Conservation (phyloP, 2,113 vertebrate species). For the Proteles cristata region DNA sequence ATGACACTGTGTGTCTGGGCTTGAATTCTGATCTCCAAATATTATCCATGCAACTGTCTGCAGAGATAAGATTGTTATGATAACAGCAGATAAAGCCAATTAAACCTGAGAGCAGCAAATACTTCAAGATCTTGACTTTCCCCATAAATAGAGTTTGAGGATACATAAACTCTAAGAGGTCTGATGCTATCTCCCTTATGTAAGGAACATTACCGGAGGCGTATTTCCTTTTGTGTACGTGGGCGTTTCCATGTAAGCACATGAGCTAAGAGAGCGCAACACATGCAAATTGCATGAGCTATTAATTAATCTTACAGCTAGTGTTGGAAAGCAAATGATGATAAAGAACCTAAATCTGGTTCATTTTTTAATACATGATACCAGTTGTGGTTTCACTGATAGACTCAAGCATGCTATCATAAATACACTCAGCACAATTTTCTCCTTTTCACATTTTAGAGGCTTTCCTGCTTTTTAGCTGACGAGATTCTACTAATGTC, state of each 20-base stretch:
- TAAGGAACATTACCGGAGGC: conserved; percentile 48
- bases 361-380: conserved; percentile 59
- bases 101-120: conserved; percentile 78
- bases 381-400: conserved; percentile 43
- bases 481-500: conserved; percentile 51
- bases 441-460: conserved; percentile 49
- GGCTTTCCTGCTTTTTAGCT: conserved; percentile 57
- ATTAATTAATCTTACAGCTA: conserved; percentile 61
- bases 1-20: conserved; percentile 81
- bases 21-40: conserved; percentile 87
- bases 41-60: conserved; percentile 83
- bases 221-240: conserved; percentile 20
- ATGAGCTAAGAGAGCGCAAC: conserved; percentile 23
- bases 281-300: conserved; percentile 58
- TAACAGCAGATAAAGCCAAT: conserved; percentile 85
- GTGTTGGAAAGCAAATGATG: conserved; percentile 50
- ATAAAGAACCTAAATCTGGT: conserved; percentile 5
- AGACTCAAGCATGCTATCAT: conserved; percentile 30
- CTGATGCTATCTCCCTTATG: conserved; percentile 48
- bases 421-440: conserved; percentile 24
- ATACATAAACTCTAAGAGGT: conserved; percentile 25
- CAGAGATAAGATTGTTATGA: conserved; percentile 83
- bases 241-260: conserved; percentile 50
- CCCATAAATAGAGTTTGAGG: conserved; percentile 73
- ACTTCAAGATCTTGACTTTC: conserved; percentile 76